Conservation (phyloP, 2,888 invertebrate species). For the Netelia fuscicornis region DNA sequence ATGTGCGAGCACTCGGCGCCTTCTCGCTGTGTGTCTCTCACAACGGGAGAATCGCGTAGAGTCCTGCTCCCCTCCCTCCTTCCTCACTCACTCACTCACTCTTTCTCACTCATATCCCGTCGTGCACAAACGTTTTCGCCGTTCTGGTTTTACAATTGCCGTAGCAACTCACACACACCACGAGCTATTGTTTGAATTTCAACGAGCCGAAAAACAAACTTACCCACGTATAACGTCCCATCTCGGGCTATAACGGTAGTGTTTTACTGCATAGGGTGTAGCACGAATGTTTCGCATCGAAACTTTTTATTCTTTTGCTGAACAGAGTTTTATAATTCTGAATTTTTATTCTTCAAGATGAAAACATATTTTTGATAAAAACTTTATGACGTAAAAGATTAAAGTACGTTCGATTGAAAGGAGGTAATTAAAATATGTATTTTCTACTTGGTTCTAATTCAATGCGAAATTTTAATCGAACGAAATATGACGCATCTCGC, state of each 20-base stretch:
- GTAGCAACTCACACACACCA: background rate
- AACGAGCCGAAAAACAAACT: conserved; percentile 63
- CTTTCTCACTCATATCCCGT: conserved; percentile 18
- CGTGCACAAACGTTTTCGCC: conserved; percentile 60
- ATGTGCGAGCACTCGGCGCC: conserved; percentile 38
- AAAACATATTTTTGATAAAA: too few relatives aligned
- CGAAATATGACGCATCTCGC: too few relatives aligned
- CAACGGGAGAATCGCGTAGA: conserved; percentile 22
- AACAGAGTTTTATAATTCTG: background rate
- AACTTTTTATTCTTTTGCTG: background rate
- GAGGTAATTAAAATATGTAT: too few relatives aligned
- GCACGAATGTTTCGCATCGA: background rate
- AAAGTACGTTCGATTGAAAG: too few relatives aligned
- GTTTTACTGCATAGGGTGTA: background rate
- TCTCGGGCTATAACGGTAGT: conserved; percentile 21
- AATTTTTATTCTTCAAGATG: too few relatives aligned
- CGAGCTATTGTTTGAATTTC: conserved; percentile 54
- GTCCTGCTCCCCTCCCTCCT: conserved; percentile 37
- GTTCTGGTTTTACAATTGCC: conserved; percentile 48
- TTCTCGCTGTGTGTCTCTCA: conserved; percentile 14
- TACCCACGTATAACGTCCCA: conserved; percentile 24
- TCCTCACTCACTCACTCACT: conserved; percentile 43
- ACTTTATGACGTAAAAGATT: too few relatives aligned
- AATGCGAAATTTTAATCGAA: too few relatives aligned
- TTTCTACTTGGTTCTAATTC: too few relatives aligned